phyloP scores from a whole-genome alignment of 2,888 invertebrate species.

The Apodemia duryi region DNA sequence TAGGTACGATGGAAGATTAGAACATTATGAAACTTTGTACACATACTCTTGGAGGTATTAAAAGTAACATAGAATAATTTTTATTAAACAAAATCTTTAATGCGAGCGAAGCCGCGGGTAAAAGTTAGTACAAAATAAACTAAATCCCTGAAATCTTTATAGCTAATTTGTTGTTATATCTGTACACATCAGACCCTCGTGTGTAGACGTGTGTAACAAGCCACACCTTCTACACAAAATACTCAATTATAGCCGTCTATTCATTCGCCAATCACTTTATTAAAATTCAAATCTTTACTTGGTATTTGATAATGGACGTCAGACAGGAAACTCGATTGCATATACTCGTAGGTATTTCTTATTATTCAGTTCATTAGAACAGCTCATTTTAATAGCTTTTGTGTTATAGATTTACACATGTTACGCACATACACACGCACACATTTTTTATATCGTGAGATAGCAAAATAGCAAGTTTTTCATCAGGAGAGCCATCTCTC shows the following conservation, averaged over 20 bases:
- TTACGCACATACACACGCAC: no score
- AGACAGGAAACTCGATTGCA: background rate
- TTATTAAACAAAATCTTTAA: no score
- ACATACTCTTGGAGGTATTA: no score
- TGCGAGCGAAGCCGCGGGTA: no score
- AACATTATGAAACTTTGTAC: no score
- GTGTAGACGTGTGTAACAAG: background rate
- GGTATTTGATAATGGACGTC: conserved; percentile 5
- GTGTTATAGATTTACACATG: no score
- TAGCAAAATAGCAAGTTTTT: background rate
- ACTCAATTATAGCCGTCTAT: background rate
- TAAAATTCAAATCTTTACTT: background rate
- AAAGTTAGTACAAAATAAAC: no score
- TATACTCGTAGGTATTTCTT: background rate
- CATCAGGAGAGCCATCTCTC: no score
- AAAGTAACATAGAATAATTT: no score
- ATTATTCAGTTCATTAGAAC: background rate
- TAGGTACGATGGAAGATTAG: no score
- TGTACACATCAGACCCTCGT: background rate
- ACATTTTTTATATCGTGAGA: no score
- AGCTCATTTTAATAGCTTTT: no score
- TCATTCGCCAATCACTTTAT: background rate
- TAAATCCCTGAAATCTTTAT: background rate
- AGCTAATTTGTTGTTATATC: background rate
- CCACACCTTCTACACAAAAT: conserved; percentile 1